A percentile compares a stretch with the other conserved stretches of the same genome.
These are phyloP conservation scores for Acronicta leporina DNA, from an alignment of 2,888 invertebrate genomes.

Conservation along the genomic window DNA sequence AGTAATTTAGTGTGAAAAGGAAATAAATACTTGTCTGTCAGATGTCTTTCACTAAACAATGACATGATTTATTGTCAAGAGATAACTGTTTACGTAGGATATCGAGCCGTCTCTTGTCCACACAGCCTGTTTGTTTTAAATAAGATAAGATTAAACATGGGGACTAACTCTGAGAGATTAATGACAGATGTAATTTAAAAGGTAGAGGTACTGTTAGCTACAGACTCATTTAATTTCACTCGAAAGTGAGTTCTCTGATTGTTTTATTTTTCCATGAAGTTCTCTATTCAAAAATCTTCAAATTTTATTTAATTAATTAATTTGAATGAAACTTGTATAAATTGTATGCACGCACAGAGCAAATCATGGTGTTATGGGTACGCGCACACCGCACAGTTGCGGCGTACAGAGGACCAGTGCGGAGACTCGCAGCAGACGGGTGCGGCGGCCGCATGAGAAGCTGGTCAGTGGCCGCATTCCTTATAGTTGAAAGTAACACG, in stretches of 20 bases:
- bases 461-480: constrained; percentile 87
- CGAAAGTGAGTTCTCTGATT: not conserved
- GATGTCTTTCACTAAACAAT: constrained; percentile 65
- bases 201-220: no score
- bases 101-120: constrained; percentile 48
- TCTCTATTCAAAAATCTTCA: no score
- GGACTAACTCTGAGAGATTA: constrained; percentile 23
- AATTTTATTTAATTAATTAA: constrained; percentile 6
- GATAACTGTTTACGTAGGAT: constrained; percentile 65
- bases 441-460: constrained; percentile 72
- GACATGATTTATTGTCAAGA: constrained; percentile 66
- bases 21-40: constrained; percentile 68
- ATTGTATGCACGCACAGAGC: constrained; percentile 21
- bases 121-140: constrained; percentile 41
- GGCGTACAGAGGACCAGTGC: constrained; percentile 36
- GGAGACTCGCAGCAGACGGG: constrained; percentile 65
- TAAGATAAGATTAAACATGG: constrained; percentile 51
- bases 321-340: constrained; percentile 17
- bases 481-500: constrained; percentile 86
- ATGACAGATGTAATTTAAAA: constrained; percentile 19
- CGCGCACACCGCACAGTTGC: constrained; percentile 10
- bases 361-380: constrained; percentile 16
- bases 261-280: no score
- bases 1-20: constrained; percentile 60
- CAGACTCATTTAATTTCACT: constrained; percentile 5